Percentiles rank a stretch among this genome's conserved stretches.
phyloP scores from a whole-genome alignment of 2,797 vertebrate species.

The Adelosebastes latens region DNA sequence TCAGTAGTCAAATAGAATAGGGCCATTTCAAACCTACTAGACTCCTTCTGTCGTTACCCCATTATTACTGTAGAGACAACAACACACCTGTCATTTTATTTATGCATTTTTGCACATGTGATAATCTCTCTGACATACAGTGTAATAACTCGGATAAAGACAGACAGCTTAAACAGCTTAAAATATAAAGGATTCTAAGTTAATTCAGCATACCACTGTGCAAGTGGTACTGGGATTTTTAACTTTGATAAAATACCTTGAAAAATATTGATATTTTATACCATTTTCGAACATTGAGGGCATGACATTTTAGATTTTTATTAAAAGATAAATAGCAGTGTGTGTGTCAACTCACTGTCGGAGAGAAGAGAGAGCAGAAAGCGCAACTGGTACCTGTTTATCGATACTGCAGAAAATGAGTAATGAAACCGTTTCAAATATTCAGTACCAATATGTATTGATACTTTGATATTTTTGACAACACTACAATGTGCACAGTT shows the following conservation, averaged over 20 bases:
- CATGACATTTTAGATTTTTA: too few relatives aligned
- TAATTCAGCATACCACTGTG: background rate
- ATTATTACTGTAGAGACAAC: background rate
- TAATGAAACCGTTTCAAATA: too few relatives aligned
- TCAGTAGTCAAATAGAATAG: slow-evolving; percentile 9
- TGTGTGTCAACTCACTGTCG: too few relatives aligned
- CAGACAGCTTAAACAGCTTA: background rate
- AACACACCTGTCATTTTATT: background rate
- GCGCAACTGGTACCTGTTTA: too few relatives aligned
- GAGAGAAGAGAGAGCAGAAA: too few relatives aligned
- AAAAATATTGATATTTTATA: too few relatives aligned
- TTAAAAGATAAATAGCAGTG: too few relatives aligned
- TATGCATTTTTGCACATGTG: background rate
- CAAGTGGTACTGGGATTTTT: background rate
- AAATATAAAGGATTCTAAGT: background rate
- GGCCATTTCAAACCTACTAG: slow-evolving; percentile 13
- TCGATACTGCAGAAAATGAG: too few relatives aligned
- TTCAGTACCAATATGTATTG: too few relatives aligned
- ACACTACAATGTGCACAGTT: background rate
- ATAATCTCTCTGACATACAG: background rate
- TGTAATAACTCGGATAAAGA: background rate
- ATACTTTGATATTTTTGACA: too few relatives aligned
- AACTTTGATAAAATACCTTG: too few relatives aligned
- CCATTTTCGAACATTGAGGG: too few relatives aligned
- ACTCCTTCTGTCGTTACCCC: background rate